Conservation (phyloP, 2,113 vertebrate species). For the Forbesichthys agassizii region DNA sequence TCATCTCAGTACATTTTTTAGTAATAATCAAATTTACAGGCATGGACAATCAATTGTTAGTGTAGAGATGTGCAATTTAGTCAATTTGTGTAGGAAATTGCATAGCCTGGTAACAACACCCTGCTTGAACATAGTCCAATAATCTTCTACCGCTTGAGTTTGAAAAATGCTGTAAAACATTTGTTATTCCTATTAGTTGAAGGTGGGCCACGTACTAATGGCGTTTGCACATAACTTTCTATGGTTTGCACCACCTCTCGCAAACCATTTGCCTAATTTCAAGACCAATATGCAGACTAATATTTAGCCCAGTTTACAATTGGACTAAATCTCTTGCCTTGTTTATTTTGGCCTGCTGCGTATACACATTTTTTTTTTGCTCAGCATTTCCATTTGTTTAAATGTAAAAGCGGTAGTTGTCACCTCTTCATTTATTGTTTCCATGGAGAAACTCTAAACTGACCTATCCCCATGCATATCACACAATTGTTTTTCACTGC, state of each 20-base stretch:
- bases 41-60: conserved; percentile 49
- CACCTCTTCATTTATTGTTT: conserved; percentile 1
- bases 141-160: too few species aligned
- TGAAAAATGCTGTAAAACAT: too few species aligned
- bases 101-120: background rate
- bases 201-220: too few species aligned
- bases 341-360: conserved; percentile 1
- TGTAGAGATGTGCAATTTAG: conserved; percentile 16
- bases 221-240: too few species aligned
- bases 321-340: too few species aligned
- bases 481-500: background rate
- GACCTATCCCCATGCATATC: background rate
- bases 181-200: too few species aligned
- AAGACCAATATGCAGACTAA: too few species aligned
- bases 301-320: too few species aligned
- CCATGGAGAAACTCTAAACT: background rate
- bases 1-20: conserved; percentile 1
- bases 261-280: too few species aligned
- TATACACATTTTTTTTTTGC: background rate
- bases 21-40: conserved; percentile 33
- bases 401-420: background rate
- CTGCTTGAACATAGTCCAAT: too few species aligned
- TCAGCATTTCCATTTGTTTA: background rate
- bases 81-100: conserved; percentile 13
- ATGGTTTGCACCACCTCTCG: too few species aligned